Base-by-base conservation (phyloP, 1,140 invertebrate genomes). In the Trichonephila inaurata region DNA sequence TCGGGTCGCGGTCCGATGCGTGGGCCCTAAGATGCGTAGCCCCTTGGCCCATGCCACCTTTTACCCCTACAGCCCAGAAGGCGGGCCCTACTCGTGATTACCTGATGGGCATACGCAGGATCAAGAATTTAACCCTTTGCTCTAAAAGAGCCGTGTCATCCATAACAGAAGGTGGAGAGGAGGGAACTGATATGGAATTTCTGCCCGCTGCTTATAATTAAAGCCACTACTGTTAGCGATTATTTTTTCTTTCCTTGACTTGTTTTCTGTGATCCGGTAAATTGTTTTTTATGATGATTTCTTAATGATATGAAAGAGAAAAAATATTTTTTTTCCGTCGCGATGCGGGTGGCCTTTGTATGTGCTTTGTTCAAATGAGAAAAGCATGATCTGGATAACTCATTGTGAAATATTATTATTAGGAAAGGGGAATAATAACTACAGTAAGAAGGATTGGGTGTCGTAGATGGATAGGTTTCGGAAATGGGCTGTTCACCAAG, bases 91-190 rank as follows among this genome's bases (percentile, higher is more conserved):
- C 64, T 40, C 87, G 87, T 89, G 87, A 89, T 90, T 81, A 61
- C 69, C 44, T 90, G 89, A 90, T 90, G 89, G 72, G 62, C 58
- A 90, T 89, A 72, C 51, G 28, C n/a, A 81, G 64, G 89, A 90
- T 81, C 89, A 90, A 81, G 89, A 90, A 90, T 90, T 81, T 90
- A 90, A 90, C 89, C 89, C 89, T 90, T 90, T 90, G 72, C 89
- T 90, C 89, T 40, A 89, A 89, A 89, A 89, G 62, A 72, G 89
- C 72, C 64, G 40, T 82, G 85, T 58, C 66, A 77, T 44, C 51
- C 51, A 77, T 81, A 87, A 62, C 58, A 87, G 85, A 62, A 64
- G 72, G 85, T 40, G 60, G 61, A 66, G 24, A 10, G 28, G 58
- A 33, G 24, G 40, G 40, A 21, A 89, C 64, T 89, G 87, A 89